Evolutionary conservation across 2,888 invertebrate species (phyloP), one percentile per base, ranked within the genome.

Genomic region (Tanytarsus gracilentus): DNA sequence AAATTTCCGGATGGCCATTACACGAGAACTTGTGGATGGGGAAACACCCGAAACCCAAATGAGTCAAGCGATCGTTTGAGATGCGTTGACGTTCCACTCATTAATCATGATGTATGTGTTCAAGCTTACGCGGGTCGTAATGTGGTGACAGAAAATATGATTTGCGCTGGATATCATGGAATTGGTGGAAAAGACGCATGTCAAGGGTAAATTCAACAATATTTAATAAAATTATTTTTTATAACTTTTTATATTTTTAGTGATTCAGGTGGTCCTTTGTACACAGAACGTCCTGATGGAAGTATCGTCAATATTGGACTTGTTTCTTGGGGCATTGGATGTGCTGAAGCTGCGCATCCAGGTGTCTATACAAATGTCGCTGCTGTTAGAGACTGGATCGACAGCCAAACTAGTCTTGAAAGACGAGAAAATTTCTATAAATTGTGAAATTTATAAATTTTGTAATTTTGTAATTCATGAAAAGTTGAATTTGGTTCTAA

Each of bases 261-360:
- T 2, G 72, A 73, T 63, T 70, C 70, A 0, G 72, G 72, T n/a
- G 52, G 61, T 11, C 52, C 63, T 21, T 33, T 63, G 1, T 23
- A 33, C 2, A 16, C 25, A 39, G n/a, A n/a, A 14, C 3, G 18
- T 4, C 3, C 16, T 14, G 5, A 9, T 21, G 21, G 23, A 18
- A 9, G 14, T 3, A 44, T 18, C 8, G 21, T 21, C 23, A 14
- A 72, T 23, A 66, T 72, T 48, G 74, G 77, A n/a, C 71, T 77
- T n/a, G 77, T 77, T 0, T 77, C 77, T 0, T 77, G 77, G 77
- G 77, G 77, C 0, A 72, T 75, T 62, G 77, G 77, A 3, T 77
- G 77, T 63, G 77, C 76, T 4, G 69, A 71, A 23, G 76, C 76
- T 1, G 73, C 75, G 61, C 77, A 71, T 66, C 77, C 77, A 0